These are phyloP conservation scores for Gymnocypris eckloni DNA, from an alignment of 2,797 vertebrate genomes.

Conservation along the genomic window DNA sequence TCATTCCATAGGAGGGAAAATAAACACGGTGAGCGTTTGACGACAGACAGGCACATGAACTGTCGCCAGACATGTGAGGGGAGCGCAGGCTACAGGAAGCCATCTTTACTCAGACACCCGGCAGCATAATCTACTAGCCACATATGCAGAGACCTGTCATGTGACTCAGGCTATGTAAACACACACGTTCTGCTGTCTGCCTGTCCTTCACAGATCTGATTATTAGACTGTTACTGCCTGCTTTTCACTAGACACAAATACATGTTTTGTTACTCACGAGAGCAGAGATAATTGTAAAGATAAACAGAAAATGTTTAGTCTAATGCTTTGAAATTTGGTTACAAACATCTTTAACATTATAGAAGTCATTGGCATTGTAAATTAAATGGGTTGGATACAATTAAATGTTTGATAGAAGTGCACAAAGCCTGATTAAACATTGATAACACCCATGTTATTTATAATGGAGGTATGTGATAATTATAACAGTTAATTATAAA, in stretches of 20 bases:
- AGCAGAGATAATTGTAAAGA: background rate
- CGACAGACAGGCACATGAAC: conserved; percentile 52
- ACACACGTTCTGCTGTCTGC: conserved; percentile 19
- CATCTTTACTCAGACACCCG: conserved; percentile 45
- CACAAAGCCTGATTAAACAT: background rate
- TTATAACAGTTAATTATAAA: background rate
- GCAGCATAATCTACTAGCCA: conserved; percentile 29
- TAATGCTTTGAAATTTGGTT: background rate
- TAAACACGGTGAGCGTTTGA: conserved; percentile 51
- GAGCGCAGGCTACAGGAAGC: conserved; percentile 31
- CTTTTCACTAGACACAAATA: background rate
- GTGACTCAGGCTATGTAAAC: conserved; percentile 40
- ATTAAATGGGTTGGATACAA: background rate
- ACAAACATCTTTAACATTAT: background rate
- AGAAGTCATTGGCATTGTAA: background rate
- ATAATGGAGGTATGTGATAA: background rate
- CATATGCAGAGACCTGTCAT: conserved; percentile 36
- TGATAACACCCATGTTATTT: background rate
- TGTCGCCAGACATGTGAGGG: conserved; percentile 31
- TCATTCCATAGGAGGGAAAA: conserved; percentile 52
- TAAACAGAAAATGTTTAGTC: conserved; percentile 4
- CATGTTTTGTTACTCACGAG: background rate
- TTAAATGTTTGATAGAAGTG: background rate
- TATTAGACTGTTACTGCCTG: conserved; percentile 19
- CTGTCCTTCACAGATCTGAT: conserved; percentile 34